Evolutionary conservation across 1,140 invertebrate species (phyloP), one percentile per base, ranked within the genome.

Genomic region (Proctacanthus coquilletti): DNA sequence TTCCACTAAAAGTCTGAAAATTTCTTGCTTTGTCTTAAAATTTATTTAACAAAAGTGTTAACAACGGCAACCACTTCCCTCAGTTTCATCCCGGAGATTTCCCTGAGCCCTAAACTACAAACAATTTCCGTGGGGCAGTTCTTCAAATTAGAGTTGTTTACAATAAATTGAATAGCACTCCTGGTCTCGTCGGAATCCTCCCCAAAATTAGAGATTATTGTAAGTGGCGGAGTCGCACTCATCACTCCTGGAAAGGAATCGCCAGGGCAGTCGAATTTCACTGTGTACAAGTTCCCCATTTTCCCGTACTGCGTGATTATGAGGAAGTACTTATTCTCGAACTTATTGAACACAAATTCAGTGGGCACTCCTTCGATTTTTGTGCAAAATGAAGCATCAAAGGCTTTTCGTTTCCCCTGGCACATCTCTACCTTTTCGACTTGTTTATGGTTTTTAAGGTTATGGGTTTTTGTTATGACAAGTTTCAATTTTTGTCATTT

Each of bases 291-390:
- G 13, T 49, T 50, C 37, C 53, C 47, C 37, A 58, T 20, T 29
- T 51, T 52, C 4, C 49, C 49, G 21, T 51, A 39, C 39, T 58
- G 55, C 2, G 55, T 58, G 18, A 52, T 39, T 1, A 58, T 17
- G n/a, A 58, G 29, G 27, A 58, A 37, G 46, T 51, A 55, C 29
- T 58, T 55, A 39, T 55, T 52, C 3, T 44, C 42, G 13, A 58
- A 58, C 18, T 33, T 10, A 11, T 58, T 52, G 13, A 48, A 53
- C 5, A 58, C 55, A 6, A 58, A 48, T 17, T 57, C 51, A 5
- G 55, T 55, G 10, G 18, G 41, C 3, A 38, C 25, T 11, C 48
- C 55, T 36, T 52, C 46, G 6, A 58, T 45, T 4, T 45, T 38
- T 1, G 34, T 29, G 0, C 44, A 40, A 9, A 57, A 54, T 35